Base-by-base conservation (phyloP, 1,140 invertebrate genomes). In the Bombus polaris region DNA sequence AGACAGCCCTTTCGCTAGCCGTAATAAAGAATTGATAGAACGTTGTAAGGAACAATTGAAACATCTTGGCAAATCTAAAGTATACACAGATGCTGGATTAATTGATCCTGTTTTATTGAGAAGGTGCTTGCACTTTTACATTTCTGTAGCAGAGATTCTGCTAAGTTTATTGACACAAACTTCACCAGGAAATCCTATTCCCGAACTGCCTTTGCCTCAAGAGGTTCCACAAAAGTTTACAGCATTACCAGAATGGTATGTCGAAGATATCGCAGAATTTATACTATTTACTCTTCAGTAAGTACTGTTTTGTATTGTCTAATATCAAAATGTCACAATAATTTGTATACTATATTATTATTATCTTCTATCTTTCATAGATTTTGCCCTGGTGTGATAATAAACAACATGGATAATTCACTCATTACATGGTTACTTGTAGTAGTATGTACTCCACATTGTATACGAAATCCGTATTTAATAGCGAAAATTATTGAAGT, bases 191-290 rank as follows among this genome's bases (percentile, higher is more conserved):
- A 93, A 92, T 35, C 93, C 94, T 65, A 83, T 96, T 74, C 90
- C 93, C 57, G 94, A 96, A 90, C 94, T 97, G 83, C 96, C 96
- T 75, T 94, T 97, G 3, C 95, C 96, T 18, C 91, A 92, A 85
- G 96, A 96, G 82, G 95, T 97, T 75, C 96, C 98, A 42, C 96
- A 96, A 92, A 95, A 97, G 87, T 99, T 99, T 96, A 97, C 97
- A 74, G 98, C 98, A 89, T 96, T 99, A 89, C 99, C 99, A 32
- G 99, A 99, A 95, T 99, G 98, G 97, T 99, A 99, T 94, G 97
- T 99, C 72, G 99, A 99, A 94, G 99, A 99, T 94, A 97, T 99
- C 83, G 98, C 98, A 32, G 98, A 99, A 94, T 99, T 99, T 95
- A 96, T 99, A 89, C 96, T 99, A 25, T 99, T 99, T 93, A 97